A percentile compares a stretch with the other conserved stretches of the same genome.
Conservation (phyloP, 92 coral and sea anemone genomes). For the Actinostola sp. region DNA sequence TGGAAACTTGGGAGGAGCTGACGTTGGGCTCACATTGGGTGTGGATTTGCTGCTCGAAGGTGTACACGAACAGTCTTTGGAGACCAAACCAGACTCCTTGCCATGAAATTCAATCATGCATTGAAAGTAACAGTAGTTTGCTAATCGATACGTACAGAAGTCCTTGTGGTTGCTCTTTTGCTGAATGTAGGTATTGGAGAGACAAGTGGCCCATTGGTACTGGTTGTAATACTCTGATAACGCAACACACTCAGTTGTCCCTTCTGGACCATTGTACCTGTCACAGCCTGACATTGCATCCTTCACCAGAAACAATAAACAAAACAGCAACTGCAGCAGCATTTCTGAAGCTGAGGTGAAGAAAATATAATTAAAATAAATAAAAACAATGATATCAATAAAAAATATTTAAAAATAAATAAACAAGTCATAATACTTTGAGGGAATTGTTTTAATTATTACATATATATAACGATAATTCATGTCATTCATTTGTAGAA, state of each 20-base stretch:
- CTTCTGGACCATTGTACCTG: conserved; percentile 47
- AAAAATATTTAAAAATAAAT: too few relatives aligned
- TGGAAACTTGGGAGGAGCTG: conserved; percentile 38
- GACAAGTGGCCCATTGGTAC: conserved; percentile 76
- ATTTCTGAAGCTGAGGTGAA: not conserved
- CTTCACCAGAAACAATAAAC: conserved; percentile 17
- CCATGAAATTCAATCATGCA: conserved; percentile 78
- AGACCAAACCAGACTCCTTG: conserved; percentile 42
- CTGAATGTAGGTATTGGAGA: conserved; percentile 56
- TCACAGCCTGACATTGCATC: conserved; percentile 24
- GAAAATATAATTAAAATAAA: too few relatives aligned
- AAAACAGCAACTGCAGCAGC: not conserved
- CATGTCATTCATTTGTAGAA: too few relatives aligned
- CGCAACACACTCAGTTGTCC: conserved; percentile 47
- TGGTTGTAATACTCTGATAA: conserved; percentile 12
- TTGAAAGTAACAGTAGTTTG: conserved; percentile 66
- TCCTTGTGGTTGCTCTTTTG: conserved; percentile 51
- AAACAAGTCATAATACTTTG: too few relatives aligned
- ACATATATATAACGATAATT: too few relatives aligned
- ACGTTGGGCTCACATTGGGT: not conserved
- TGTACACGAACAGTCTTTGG: conserved; percentile 55
- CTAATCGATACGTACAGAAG: conserved; percentile 11
- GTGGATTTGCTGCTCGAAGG: not conserved
- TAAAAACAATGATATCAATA: too few relatives aligned
- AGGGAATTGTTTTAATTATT: too few relatives aligned